phyloP scores from a whole-genome alignment of 2,797 vertebrate genomes.

The Nannoperca obscura region DNA sequence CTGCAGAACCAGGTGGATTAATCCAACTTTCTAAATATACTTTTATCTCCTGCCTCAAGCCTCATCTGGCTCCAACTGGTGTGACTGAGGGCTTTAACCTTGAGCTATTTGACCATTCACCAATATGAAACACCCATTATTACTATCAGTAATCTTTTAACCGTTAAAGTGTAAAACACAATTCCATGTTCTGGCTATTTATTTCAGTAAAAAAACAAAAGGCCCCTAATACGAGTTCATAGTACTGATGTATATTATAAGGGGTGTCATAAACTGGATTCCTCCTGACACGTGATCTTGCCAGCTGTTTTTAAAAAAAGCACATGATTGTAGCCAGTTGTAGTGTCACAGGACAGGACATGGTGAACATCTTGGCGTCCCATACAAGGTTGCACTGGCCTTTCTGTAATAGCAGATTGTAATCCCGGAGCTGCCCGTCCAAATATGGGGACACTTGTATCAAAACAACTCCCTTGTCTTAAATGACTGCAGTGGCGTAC shows the following conservation, averaged over 20 bases:
- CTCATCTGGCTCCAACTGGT: constrained; percentile 43
- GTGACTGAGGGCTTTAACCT: constrained; percentile 59
- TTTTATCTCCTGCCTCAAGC: constrained; percentile 57
- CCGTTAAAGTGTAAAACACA: not conserved
- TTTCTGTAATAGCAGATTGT: not conserved
- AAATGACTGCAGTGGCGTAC: not conserved
- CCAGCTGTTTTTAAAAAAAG: not conserved
- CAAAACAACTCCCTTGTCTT: not conserved
- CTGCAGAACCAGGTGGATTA: constrained; percentile 59
- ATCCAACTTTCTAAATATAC: constrained; percentile 64
- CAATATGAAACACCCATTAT: constrained; percentile 5
- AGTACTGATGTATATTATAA: constrained; percentile 31
- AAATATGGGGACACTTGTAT: not conserved
- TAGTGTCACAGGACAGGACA: constrained; percentile 25
- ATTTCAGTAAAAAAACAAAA: no score
- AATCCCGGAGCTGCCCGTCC: not conserved
- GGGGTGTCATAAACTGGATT: constrained; percentile 20
- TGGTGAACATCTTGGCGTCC: constrained; percentile 15
- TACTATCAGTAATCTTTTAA: not conserved
- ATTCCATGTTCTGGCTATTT: not conserved
- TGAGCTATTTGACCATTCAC: constrained; percentile 43
- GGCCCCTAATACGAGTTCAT: no score
- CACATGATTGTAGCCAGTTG: constrained; percentile 2
- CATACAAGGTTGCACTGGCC: not conserved
- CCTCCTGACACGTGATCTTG: constrained; percentile 47